Conservation (phyloP, 2,797 vertebrate species). For the Pseudochromis fuscus region DNA sequence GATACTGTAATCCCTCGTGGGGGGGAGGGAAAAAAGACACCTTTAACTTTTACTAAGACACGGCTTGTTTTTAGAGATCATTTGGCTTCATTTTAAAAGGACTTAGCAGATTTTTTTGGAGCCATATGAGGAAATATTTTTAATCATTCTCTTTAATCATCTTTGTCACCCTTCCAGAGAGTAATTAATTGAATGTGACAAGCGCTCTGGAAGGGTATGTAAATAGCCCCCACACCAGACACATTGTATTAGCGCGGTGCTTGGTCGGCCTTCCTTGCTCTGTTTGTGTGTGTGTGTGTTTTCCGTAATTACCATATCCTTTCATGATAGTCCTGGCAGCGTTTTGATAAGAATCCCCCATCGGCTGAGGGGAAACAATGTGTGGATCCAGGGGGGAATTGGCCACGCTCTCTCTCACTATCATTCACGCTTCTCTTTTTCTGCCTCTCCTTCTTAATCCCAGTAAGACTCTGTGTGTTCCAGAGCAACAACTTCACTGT, state of each 20-base stretch:
- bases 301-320: constrained; percentile 82
- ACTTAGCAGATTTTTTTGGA: constrained; percentile 41
- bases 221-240: constrained; percentile 78
- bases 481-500: constrained; percentile 46
- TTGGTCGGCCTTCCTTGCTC: constrained; percentile 52
- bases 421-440: constrained; percentile 7
- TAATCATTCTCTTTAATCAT: constrained; percentile 74
- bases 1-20: constrained; percentile 34
- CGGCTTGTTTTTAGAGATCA: constrained; percentile 34
- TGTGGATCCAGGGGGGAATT: constrained; percentile 63
- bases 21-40: constrained; percentile 20
- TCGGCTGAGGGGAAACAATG: constrained; percentile 69
- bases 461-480: constrained; percentile 44
- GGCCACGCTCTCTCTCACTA: constrained; percentile 22
- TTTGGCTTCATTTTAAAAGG: constrained; percentile 59
- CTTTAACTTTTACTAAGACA: constrained; percentile 43
- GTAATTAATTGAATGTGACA: constrained; percentile 85
- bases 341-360: constrained; percentile 77
- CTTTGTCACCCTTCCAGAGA: constrained; percentile 78
- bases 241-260: constrained; percentile 71
- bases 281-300: constrained; percentile 44
- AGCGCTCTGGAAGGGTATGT: constrained; percentile 77
- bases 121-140: constrained; percentile 61
- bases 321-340: constrained; percentile 78
- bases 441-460: constrained; percentile 48